Conservation (phyloP, 2,113 vertebrate genomes). For the Aplodontia rufa region DNA sequence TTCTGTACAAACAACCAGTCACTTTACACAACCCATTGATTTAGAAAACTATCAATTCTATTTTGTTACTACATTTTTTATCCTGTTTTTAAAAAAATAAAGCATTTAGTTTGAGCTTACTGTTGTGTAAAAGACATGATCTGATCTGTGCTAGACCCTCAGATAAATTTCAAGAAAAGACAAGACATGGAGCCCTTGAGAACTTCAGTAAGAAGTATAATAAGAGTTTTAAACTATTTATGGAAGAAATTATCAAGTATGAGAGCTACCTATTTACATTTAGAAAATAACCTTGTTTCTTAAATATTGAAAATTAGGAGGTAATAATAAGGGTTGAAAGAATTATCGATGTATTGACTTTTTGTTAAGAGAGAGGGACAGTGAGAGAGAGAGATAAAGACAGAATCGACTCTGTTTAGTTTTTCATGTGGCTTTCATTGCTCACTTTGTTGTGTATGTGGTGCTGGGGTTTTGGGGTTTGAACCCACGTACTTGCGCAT, state of each 20-base stretch:
- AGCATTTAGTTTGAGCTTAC: neutral
- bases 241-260: neutral
- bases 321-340: neutral
- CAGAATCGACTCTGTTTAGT: too few relatives aligned
- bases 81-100: neutral
- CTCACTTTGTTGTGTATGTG: too few relatives aligned
- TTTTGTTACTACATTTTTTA: neutral
- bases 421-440: too few relatives aligned
- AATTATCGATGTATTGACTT: neutral
- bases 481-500: too few relatives aligned
- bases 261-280: neutral
- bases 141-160: neutral
- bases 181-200: neutral
- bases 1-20: neutral
- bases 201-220: neutral
- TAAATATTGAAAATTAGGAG: neutral
- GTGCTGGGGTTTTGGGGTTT: too few relatives aligned
- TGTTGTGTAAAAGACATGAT: neutral
- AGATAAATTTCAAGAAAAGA: conserved; percentile 37
- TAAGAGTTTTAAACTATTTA: neutral
- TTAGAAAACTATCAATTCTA: neutral
- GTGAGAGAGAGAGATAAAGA: too few relatives aligned
- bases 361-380: too few relatives aligned
- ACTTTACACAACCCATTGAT: neutral
- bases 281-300: neutral